These are phyloP conservation scores for Orientallactaga sibirica DNA, from an alignment of 2,797 vertebrate genomes.

Conservation along the genomic window DNA sequence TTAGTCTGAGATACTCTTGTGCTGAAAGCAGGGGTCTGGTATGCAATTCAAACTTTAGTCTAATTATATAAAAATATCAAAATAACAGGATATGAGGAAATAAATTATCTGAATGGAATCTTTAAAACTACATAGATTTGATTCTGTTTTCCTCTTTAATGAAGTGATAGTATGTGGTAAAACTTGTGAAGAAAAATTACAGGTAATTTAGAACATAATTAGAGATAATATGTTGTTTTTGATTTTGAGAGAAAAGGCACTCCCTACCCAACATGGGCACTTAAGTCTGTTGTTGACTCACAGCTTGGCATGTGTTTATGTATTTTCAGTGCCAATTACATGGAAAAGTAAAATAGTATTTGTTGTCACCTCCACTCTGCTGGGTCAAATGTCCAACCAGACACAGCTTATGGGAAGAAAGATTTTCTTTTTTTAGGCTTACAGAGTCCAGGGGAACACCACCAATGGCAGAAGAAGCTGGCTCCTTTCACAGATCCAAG, in stretches of 20 bases:
- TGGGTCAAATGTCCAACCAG: too few species aligned
- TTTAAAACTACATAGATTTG: not conserved
- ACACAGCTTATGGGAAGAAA: too few species aligned
- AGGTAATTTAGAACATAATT: not conserved
- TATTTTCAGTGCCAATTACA: not conserved
- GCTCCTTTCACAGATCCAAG: too few species aligned
- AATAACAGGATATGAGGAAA: too few species aligned
- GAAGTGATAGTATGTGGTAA: not conserved
- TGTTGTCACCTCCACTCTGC: too few species aligned
- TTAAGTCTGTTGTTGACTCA: not conserved
- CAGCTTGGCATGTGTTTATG: not conserved
- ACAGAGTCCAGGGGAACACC: too few species aligned
- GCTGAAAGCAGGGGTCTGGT: too few species aligned
- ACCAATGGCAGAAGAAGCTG: too few species aligned
- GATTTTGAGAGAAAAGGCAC: not conserved
- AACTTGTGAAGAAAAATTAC: not conserved
- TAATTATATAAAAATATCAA: too few species aligned
- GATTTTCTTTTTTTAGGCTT: too few species aligned
- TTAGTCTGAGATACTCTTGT: too few species aligned
- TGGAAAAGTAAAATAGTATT: not conserved
- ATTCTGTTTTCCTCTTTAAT: conserved; percentile 10
- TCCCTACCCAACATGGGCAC: not conserved
- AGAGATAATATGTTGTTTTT: conserved; percentile 29
- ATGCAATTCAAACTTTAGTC: too few species aligned
- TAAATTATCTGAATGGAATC: not conserved